Base-by-base conservation (phyloP, 2,888 invertebrate species). In the Mechanitis messenoides region DNA sequence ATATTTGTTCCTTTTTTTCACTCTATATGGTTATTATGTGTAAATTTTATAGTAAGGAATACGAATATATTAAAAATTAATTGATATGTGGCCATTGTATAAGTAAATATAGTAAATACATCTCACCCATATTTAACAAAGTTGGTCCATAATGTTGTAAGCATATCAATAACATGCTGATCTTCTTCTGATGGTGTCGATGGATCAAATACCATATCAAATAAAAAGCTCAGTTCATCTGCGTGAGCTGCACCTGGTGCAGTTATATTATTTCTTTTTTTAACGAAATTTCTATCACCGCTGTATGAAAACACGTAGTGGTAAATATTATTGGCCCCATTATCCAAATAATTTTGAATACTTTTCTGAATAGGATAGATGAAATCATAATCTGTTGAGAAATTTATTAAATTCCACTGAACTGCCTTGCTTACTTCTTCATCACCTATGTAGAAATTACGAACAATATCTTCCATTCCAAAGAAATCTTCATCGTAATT, bases 381-480 rank as follows among this genome's bases (percentile, higher is more conserved):
- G 55, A 69, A 82, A 2, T 12, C n/a, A 5, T 73, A 71, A 68
- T 84, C 84, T 0, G 84, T 78, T 45, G 61, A 46, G 31, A 80
- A 83, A n/a, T 75, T 69, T 0, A 68, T 71, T 0, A 83, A 33
- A 4, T 72, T 65, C 46, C 55, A 64, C 33, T 63, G 62, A n/a
- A 69, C 55, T 3, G 68, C 61, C 9, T 69, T 60, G 57, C 65
- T 75, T 5, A 79, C 64, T 2, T 68, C 65, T 61, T 75, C 69
- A 58, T 81, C 83, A 0, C 83, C 83, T 5, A 82, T 74, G 33
- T 84, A 84, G 61, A 82, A 84, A 57, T 78, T 73, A 62, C 74
- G 68, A 3, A 79, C 65, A 31, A 79, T 53, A 6, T 65, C 63
- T 9, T 55, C 64, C 67, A 72, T 56, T 65, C 73, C 74, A 45